Percentiles rank a stretch among this genome's conserved stretches.
phyloP scores from a whole-genome alignment of 2,113 vertebrate genomes.

The Columba livia region DNA sequence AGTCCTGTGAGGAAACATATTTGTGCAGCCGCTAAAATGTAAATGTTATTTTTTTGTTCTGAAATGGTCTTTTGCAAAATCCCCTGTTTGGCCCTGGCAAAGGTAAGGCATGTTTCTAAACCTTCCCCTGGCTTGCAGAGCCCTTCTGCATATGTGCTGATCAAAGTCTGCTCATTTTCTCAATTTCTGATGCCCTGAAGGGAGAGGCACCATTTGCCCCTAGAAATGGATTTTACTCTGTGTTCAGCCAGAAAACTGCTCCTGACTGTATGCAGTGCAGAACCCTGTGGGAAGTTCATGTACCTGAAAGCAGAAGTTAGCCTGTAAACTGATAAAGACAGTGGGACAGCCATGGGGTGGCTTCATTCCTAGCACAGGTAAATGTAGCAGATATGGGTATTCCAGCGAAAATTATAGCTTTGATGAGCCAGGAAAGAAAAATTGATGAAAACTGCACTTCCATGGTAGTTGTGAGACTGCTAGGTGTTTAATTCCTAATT shows the following conservation, averaged over 20 bases:
- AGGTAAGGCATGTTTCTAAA: background rate
- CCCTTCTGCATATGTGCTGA: background rate
- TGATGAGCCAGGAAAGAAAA: background rate
- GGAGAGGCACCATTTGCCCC: background rate
- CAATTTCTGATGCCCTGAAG: background rate
- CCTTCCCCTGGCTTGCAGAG: background rate
- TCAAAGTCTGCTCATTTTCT: background rate
- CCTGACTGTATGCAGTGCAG: background rate
- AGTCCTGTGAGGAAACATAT: background rate
- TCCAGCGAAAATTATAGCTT: background rate
- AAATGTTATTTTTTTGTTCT: background rate
- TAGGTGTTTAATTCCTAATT: background rate
- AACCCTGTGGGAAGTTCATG: background rate
- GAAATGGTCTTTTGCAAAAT: background rate
- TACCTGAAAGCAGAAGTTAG: background rate
- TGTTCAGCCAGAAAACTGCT: background rate
- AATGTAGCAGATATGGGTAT: background rate
- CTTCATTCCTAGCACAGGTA: background rate
- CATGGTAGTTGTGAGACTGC: background rate
- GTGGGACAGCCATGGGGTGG: background rate
- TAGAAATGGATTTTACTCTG: background rate
- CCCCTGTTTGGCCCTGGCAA: background rate
- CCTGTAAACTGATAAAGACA: background rate
- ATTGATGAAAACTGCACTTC: background rate
- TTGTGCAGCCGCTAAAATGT: background rate